These are phyloP conservation scores for Macrostomum cliftonense DNA, from an alignment of 2,888 invertebrate genomes.

Conservation along the genomic window DNA sequence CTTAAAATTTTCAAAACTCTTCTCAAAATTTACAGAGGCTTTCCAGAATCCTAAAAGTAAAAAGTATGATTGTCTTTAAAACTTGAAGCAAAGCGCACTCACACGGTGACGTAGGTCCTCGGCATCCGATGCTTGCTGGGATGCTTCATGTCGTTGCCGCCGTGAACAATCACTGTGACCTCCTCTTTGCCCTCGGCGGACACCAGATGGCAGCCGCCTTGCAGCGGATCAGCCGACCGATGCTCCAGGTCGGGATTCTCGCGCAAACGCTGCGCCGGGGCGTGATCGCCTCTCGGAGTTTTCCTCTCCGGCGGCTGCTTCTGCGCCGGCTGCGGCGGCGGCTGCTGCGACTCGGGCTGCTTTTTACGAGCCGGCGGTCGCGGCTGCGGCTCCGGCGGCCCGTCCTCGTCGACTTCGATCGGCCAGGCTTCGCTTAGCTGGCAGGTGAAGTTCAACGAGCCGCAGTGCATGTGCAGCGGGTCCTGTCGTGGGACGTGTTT, in stretches of 20 bases:
- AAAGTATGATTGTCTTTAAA: too few species aligned
- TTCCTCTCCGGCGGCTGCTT: neutral
- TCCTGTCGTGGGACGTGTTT: neutral
- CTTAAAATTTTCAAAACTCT: too few species aligned
- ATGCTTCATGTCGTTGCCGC: constrained; percentile 23
- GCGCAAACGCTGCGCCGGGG: neutral
- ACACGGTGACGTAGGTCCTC: constrained; percentile 23
- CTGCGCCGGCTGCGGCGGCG: neutral
- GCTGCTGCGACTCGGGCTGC: neutral
- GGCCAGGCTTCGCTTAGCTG: constrained; percentile 16
- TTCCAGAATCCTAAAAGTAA: too few species aligned
- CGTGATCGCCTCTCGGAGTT: neutral
- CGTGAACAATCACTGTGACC: constrained; percentile 25
- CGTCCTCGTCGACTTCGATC: neutral
- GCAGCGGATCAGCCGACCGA: neutral
- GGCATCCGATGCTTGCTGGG: constrained; percentile 18
- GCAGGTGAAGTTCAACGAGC: constrained; percentile 21
- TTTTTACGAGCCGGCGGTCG: constrained; percentile 10
- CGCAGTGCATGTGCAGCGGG: constrained; percentile 28
- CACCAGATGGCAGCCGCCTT: constrained; percentile 19
- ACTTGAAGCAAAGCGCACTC: too few species aligned
- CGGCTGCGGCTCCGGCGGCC: neutral
- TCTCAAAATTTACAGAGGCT: too few species aligned
- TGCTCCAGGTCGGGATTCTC: neutral
- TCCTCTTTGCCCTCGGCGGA: constrained; percentile 22